phyloP scores from a whole-genome alignment of 2,113 vertebrate species.

The Rynchops niger region DNA sequence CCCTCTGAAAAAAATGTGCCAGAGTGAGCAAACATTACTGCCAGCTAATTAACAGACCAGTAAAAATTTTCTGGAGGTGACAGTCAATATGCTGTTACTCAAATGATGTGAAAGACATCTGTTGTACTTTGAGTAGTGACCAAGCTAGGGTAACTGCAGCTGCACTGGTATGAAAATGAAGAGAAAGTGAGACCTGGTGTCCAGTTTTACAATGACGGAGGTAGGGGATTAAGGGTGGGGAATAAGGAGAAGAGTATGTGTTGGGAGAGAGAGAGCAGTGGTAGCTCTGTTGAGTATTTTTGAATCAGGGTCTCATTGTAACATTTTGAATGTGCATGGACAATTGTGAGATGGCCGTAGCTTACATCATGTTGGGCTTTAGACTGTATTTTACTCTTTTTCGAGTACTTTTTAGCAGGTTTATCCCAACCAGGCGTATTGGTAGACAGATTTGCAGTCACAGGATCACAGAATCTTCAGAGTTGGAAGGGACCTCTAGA shows the following conservation, averaged over 20 bases:
- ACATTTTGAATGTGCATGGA: not conserved
- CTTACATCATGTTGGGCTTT: not conserved
- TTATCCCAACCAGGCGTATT: not conserved
- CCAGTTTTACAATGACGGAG: not conserved
- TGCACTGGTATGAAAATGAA: not conserved
- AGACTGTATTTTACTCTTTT: not conserved
- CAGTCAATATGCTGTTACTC: not conserved
- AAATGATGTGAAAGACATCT: not conserved
- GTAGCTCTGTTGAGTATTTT: not conserved
- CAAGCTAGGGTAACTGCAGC: not conserved
- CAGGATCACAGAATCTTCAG: too few relatives aligned
- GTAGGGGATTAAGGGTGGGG: not conserved
- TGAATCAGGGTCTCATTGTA: not conserved
- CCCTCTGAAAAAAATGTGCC: too few relatives aligned
- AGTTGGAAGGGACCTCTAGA: too few relatives aligned
- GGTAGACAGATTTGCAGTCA: not conserved
- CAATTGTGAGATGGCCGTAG: not conserved
- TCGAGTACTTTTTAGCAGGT: not conserved
- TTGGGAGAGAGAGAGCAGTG: not conserved
- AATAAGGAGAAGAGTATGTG: not conserved
- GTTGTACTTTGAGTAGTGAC: not conserved
- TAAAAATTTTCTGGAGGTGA: not conserved
- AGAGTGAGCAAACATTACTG: not conserved
- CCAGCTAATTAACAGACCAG: not conserved
- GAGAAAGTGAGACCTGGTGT: not conserved